Evolutionary conservation across 2,113 vertebrate genomes (phyloP).

Genomic region (Nothocercus nigrocapillus): DNA sequence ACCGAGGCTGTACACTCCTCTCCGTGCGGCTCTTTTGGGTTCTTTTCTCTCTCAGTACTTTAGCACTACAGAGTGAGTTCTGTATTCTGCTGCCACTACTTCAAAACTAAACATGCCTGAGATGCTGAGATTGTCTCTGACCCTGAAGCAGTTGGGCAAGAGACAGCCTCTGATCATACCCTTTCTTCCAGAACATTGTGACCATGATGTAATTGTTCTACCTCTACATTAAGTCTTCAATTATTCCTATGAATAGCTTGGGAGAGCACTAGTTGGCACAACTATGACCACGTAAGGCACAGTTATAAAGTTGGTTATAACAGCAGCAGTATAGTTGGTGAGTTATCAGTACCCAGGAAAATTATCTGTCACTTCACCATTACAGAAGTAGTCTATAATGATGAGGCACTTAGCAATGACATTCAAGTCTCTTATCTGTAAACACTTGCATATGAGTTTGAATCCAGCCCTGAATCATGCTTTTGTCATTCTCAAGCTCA

Average conservation of each 20-base stretch:
- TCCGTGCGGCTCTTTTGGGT: background rate
- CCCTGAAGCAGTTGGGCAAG: background rate
- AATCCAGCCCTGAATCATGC: background rate
- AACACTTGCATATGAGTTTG: background rate
- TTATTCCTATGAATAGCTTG: background rate
- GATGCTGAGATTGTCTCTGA: background rate
- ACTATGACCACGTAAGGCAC: background rate
- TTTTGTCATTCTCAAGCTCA: background rate
- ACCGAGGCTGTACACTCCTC: background rate
- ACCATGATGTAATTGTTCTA: background rate
- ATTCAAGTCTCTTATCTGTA: background rate
- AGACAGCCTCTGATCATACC: background rate
- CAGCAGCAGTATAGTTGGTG: background rate
- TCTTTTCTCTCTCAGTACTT: background rate
- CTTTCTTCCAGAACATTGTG: background rate
- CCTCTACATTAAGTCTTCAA: rapidly evolving
- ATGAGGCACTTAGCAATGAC: background rate
- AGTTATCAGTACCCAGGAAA: background rate
- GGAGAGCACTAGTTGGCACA: background rate
- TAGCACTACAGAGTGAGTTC: background rate
- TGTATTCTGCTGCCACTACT: background rate
- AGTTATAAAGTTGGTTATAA: background rate
- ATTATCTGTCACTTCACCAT: background rate
- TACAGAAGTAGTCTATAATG: background rate
- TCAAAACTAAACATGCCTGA: background rate